Evolutionary conservation across 2,113 vertebrate genomes (phyloP), one percentile per base, ranked within the genome.

Genomic region (Muntiacus muntjak): DNA sequence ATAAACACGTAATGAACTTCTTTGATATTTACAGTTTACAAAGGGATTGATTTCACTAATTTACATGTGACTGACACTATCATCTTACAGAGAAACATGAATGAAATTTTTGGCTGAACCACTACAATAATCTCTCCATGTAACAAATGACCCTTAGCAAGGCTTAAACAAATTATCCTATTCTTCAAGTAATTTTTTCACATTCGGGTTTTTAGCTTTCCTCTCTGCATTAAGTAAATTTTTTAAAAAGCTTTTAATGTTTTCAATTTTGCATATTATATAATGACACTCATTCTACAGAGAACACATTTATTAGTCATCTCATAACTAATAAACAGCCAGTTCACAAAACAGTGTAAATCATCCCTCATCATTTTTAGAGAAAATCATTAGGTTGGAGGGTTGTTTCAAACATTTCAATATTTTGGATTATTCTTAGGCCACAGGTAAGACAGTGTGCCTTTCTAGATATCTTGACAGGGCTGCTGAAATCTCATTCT

Each of bases 401-500:
- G n/a, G 14, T 43, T 93, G 1, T 90, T 94, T 95, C 47, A 60
- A 90, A 89, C 6, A 33, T 54, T 55, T 55, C n/a, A 92, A 11
- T 25, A 28, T 55, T 97, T 95, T 94, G 54, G 58, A 52, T 95
- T 87, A 93, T 97, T 97, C 91, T 94, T 97, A 85, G 84, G 83
- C 94, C 33, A 85, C 17, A 23, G 10, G 16, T 78, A 96, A 88
- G 87, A 87, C 67, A 89, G 23, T 92, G 50, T 71, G 50, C 40
- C 91, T 78, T 92, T 97, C 28, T 52, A 98, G 89, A 87, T 76
- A 93, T 91, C 71, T 97, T 98, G 87, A 92, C 95, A 96, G 67
- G 25, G 64, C 21, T 97, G 87, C 76, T 93, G 92, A 98, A 97
- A 95, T 96, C 58, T 91, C 97, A 95, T 97, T 98, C 95, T 96